These are phyloP conservation scores for Aphis craccivora DNA, from an alignment of 1,140 invertebrate genomes.

Conservation along the genomic window DNA sequence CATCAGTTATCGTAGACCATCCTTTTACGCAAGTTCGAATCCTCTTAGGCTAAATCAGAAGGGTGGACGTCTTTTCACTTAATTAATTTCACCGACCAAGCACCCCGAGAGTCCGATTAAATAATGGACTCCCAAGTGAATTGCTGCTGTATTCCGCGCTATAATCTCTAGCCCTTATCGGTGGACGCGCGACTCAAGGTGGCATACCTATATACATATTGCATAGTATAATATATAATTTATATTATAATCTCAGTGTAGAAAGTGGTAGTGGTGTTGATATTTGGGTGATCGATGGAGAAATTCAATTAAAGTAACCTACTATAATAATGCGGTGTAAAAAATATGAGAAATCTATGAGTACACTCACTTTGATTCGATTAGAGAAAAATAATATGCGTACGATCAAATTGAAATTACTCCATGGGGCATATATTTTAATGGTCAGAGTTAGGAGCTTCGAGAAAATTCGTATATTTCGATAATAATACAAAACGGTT, in stretches of 20 bases:
- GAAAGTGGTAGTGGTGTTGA: neutral
- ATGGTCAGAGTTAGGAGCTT: neutral
- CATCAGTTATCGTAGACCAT: neutral
- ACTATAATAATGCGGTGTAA: neutral
- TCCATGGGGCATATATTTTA: neutral
- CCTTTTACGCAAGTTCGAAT: neutral
- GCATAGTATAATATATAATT: neutral
- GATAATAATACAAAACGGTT: neutral
- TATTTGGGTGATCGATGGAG: neutral
- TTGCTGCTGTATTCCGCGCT: neutral
- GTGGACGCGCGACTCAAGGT: neutral
- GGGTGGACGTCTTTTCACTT: neutral
- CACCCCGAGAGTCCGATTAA: neutral
- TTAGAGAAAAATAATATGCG: neutral
- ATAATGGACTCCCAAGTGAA: neutral
- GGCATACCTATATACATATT: neutral
- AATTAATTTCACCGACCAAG: neutral
- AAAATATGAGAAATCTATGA: neutral
- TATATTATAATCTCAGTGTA: neutral
- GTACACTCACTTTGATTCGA: neutral
- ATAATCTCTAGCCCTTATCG: neutral
- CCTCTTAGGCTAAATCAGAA: neutral
- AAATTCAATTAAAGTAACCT: neutral
- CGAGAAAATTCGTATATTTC: neutral
- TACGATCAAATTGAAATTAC: neutral